Percentiles rank a stretch among this genome's conserved stretches.
phyloP scores from a whole-genome alignment of 2,797 vertebrate genomes.

The Apodemus agrarius region DNA sequence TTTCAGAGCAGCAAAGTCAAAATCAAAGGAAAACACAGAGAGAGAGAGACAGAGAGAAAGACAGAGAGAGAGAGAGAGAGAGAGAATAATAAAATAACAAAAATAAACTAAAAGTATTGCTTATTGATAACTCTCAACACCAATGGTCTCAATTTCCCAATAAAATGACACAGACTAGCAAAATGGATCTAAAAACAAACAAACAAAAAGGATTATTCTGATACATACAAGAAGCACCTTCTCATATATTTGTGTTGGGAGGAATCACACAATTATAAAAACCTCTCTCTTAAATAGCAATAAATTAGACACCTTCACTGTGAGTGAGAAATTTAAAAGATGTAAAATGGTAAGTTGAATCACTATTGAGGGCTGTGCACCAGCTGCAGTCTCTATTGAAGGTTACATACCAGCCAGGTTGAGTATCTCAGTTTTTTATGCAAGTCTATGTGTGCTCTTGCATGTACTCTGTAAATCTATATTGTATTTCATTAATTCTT shows the following conservation, averaged over 20 bases:
- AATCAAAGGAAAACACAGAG: not conserved
- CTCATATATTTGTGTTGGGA: not conserved
- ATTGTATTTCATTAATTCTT: not conserved
- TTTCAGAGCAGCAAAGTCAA: not conserved
- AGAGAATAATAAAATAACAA: not conserved
- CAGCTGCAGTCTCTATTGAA: not conserved
- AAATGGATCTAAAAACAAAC: not conserved
- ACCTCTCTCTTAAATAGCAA: not conserved
- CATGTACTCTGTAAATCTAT: not conserved
- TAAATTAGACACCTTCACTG: not conserved
- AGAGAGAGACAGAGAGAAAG: not conserved
- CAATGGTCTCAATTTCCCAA: not conserved
- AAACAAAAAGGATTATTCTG: not conserved
- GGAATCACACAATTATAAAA: not conserved
- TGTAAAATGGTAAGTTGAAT: not conserved
- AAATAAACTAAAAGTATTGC: not conserved
- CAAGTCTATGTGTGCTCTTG: not conserved
- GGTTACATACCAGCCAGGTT: not conserved
- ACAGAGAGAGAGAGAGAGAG: not conserved
- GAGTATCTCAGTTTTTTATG: not conserved
- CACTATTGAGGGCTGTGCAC: no score
- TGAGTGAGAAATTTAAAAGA: not conserved
- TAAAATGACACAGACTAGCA: not conserved
- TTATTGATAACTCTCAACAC: not conserved
- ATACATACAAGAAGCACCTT: not conserved